A percentile compares a stretch with the other conserved stretches of the same genome.
These are phyloP conservation scores for Aphaenogaster ashmeadi DNA, from an alignment of 1,140 invertebrate species.

Conservation along the genomic window DNA sequence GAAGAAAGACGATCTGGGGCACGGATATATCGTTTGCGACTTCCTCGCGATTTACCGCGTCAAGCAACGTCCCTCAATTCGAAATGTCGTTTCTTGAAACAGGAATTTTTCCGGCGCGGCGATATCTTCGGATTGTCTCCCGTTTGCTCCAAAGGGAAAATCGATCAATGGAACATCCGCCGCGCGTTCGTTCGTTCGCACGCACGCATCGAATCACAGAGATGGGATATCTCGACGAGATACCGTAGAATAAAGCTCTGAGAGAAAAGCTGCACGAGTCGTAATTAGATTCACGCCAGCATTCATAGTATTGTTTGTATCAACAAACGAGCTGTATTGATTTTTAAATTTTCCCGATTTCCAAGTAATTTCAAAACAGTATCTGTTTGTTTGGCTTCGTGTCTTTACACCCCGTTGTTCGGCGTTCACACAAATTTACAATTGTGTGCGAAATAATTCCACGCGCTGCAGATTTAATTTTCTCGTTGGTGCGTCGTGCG, in stretches of 20 bases:
- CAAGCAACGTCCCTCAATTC: background rate
- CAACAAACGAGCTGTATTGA: background rate
- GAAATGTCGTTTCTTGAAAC: background rate
- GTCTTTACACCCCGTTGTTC: background rate
- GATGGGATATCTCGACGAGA: background rate
- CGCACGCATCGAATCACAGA: background rate
- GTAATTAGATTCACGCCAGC: background rate
- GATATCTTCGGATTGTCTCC: constrained; percentile 10
- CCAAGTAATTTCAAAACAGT: background rate
- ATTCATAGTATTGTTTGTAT: background rate
- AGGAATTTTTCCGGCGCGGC: background rate
- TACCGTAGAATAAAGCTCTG: background rate
- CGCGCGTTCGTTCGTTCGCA: background rate
- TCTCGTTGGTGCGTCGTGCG: background rate
- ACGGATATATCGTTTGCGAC: background rate
- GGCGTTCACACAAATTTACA: background rate
- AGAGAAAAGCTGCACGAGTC: background rate
- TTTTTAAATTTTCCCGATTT: background rate
- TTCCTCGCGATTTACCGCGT: background rate
- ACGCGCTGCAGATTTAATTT: constrained; percentile 28
- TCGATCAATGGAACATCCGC: constrained; percentile 18
- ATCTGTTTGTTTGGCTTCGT: background rate
- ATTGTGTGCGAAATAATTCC: constrained; percentile 32
- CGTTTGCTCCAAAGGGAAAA: background rate
- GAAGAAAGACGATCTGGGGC: background rate